Evolutionary conservation across 2,113 vertebrate genomes (phyloP).

Genomic region (Misgurnus anguillicaudatus): DNA sequence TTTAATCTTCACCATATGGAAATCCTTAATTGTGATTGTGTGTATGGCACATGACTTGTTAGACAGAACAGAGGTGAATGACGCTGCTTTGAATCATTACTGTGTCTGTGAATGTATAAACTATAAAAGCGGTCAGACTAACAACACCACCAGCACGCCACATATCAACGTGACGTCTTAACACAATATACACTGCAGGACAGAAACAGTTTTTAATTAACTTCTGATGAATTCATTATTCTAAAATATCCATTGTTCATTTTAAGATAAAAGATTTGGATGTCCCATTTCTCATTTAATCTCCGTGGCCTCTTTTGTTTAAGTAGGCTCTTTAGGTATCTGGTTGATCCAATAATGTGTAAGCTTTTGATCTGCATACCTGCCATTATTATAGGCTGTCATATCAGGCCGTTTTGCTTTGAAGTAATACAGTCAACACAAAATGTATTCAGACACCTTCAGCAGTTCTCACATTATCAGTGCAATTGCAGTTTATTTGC

Average conservation of each 20-base stretch:
- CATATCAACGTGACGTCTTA: conserved; percentile 12
- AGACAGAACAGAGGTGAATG: not conserved
- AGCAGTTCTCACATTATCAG: no score
- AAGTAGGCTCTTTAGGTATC: no score
- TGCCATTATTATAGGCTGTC: no score
- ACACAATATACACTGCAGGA: not conserved
- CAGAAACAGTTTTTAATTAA: not conserved
- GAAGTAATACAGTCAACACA: no score
- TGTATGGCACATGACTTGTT: not conserved
- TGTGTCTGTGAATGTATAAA: conserved; percentile 26
- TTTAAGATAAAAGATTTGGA: not conserved
- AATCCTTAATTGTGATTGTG: not conserved
- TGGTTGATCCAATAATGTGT: no score
- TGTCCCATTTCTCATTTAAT: not conserved
- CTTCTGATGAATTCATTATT: not conserved
- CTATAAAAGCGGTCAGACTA: not conserved
- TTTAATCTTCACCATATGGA: not conserved
- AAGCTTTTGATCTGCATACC: no score
- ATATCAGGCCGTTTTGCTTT: no score
- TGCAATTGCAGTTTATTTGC: no score
- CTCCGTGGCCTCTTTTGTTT: not conserved
- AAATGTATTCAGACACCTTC: no score
- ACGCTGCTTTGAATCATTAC: conserved; percentile 16
- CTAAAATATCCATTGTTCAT: not conserved
- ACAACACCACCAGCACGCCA: conserved; percentile 2